These are phyloP conservation scores for Apamea sordens DNA, from an alignment of 2,888 invertebrate genomes.

Conservation along the genomic window DNA sequence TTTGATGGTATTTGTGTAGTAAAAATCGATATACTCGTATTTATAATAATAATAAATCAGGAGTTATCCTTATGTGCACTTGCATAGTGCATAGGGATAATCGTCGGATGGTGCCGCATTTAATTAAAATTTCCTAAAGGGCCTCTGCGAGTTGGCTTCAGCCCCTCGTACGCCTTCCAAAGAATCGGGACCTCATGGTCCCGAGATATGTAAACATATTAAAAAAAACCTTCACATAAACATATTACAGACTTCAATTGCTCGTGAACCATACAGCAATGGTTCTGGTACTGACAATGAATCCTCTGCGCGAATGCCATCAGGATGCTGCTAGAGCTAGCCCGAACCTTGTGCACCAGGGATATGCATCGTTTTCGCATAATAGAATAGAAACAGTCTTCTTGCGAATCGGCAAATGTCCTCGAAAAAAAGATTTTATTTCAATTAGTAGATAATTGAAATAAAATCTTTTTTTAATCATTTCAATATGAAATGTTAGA, in stretches of 20 bases:
- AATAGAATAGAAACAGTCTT: not conserved
- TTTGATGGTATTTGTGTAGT: not conserved
- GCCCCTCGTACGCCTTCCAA: too few relatives aligned
- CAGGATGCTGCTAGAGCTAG: not conserved
- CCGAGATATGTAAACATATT: too few relatives aligned
- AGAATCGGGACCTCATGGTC: too few relatives aligned
- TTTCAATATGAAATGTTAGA: not conserved
- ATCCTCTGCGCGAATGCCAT: not conserved
- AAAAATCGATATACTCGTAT: not conserved
- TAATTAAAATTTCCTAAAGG: too few relatives aligned
- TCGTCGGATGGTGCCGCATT: too few relatives aligned
- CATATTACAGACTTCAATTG: not conserved
- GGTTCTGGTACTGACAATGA: not conserved
- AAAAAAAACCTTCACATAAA: not conserved
- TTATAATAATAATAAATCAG: not conserved
- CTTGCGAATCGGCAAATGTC: not conserved
- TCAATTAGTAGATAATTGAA: too few relatives aligned
- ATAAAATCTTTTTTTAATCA: too few relatives aligned
- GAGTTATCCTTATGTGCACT: too few relatives aligned
- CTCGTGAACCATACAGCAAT: not conserved
- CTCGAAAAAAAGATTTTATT: not conserved
- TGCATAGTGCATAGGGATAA: too few relatives aligned
- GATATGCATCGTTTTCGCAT: not conserved
- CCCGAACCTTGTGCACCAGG: not conserved
- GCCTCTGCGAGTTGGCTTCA: too few relatives aligned